Percentiles rank a stretch among this genome's conserved stretches.
Conservation (phyloP, 2,888 invertebrate genomes). For the Tricholauxania praeusta region DNA sequence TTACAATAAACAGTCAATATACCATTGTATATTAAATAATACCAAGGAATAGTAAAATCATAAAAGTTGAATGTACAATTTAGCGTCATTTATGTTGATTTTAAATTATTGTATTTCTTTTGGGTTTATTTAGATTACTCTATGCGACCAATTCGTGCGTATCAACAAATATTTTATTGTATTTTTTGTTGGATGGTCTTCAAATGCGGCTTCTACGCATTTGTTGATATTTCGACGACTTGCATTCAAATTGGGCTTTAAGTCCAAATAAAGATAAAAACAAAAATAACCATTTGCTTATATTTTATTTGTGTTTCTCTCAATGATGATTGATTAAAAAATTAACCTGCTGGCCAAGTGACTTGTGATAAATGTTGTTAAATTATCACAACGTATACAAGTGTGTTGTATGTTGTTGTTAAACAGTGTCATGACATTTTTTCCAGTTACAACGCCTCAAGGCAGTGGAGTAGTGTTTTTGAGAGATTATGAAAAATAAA, state of each 20-base stretch:
- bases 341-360: not conserved
- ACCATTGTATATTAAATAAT: no score
- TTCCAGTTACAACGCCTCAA: not conserved
- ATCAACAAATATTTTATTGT: no score
- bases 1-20: no score
- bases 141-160: no score
- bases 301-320: not conserved
- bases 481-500: not conserved
- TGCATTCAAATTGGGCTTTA: conserved; percentile 11
- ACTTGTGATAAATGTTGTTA: conserved; percentile 7
- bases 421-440: conserved; percentile 12
- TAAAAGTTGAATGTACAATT: no score
- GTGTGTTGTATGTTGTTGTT: not conserved
- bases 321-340: conserved; percentile 1
- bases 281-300: no score
- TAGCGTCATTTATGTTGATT: no score
- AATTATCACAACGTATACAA: not conserved
- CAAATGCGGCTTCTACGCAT: no score
- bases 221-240: not conserved
- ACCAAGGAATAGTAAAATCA: no score
- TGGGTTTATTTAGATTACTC: conserved; percentile 18
- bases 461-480: not conserved
- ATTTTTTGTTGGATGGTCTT: no score
- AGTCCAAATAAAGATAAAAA: not conserved
- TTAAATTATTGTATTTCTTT: not conserved